These are phyloP conservation scores for Dryas iulia DNA, from an alignment of 1,140 invertebrate genomes.

Conservation along the genomic window DNA sequence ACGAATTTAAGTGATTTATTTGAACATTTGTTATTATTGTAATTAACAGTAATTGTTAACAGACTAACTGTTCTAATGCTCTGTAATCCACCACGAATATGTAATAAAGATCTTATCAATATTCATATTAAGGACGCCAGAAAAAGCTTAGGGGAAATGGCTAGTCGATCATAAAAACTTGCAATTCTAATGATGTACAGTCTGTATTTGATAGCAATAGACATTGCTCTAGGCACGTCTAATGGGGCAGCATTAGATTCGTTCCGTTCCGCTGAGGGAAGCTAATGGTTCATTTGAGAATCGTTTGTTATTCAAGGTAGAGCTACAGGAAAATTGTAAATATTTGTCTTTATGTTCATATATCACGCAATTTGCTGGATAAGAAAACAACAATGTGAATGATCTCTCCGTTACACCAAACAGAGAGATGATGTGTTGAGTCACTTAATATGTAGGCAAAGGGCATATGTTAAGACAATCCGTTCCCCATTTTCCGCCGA, in stretches of 20 bases:
- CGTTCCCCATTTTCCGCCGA: no score
- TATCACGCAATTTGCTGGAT: background rate
- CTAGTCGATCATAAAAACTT: background rate
- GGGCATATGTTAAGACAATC: no score
- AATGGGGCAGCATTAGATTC: slow-evolving; percentile 20
- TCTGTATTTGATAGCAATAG: slow-evolving; percentile 21
- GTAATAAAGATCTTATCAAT: background rate
- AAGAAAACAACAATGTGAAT: background rate
- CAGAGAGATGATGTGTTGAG: no score
- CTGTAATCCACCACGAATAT: background rate
- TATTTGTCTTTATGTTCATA: slow-evolving; percentile 5
- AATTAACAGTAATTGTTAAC: background rate
- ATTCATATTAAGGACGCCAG: background rate
- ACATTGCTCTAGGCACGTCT: slow-evolving; percentile 18
- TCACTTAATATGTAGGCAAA: no score
- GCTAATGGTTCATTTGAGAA: slow-evolving; percentile 11
- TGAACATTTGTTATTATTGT: no score
- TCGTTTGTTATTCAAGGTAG: slow-evolving; percentile 27
- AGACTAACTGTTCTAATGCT: no score
- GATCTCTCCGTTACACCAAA: no score
- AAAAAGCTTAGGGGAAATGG: background rate
- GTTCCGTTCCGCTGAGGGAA: slow-evolving; percentile 30
- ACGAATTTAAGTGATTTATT: no score
- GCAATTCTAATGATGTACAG: background rate
- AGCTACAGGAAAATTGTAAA: slow-evolving; percentile 25